Base-by-base conservation (phyloP, 2,797 vertebrate genomes). In the Gymnocypris eckloni region DNA sequence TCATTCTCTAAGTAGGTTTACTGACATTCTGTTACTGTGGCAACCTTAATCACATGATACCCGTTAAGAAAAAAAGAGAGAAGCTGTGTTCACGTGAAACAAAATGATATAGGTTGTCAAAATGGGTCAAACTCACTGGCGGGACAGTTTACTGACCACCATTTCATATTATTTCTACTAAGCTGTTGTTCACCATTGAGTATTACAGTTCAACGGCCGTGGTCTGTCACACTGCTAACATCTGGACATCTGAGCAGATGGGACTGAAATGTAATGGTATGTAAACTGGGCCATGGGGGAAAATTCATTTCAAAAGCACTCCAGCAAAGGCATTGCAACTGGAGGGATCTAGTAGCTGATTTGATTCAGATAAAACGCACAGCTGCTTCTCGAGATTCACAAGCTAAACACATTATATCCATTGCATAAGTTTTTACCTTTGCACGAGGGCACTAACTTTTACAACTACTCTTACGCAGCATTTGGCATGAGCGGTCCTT, bases 211-310 rank as follows among this genome's bases (percentile, higher is more conserved):
- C 69, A 83, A 83, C 10, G 25, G 73, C 67, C n/a, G 13, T 77
- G 82, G 82, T 50, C 43, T 70, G 70, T 41, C 61, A 73, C 71
- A 76, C 90, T 88, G 90, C 90, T 87, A 88, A 90, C 86, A 93
- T 92, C 91, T 95, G 93, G 93, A 94, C 87, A 87, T 77, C n/a
- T 90, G 93, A 93, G 92, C 92, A 91, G 93, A 93, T 92, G 88
- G 73, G 86, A 90, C 84, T 89, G 77, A 91, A 88, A 88, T 87
- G 88, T 75, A 39, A 78, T 82, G 79, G 76, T 85, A 86, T 85
- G 78, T 86, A 79, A 88, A 87, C 82, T 91, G 90, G 89, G 88
- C 90, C 71, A 86, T 82, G 73, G 85, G 86, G 85, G 88, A 83
- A 89, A 85, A 89, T 92, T 92, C 70, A 84, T 88, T 89, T 89